These are phyloP conservation scores for Danio kyathit DNA, from an alignment of 2,797 vertebrate genomes.

Conservation along the genomic window DNA sequence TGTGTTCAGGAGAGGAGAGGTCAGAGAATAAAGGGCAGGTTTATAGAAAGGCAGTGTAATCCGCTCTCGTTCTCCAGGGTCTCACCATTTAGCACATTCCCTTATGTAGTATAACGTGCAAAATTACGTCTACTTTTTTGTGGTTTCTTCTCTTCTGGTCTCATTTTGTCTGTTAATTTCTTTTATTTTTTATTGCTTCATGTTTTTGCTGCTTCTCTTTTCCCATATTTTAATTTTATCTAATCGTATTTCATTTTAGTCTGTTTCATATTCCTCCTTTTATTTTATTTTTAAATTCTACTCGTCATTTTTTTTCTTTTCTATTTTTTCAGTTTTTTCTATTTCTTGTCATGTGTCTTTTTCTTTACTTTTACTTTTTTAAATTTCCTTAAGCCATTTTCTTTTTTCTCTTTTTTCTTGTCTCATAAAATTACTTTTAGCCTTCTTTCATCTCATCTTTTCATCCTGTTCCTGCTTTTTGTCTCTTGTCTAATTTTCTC, in stretches of 20 bases:
- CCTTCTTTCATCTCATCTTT: background rate
- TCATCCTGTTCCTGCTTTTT: too few species aligned
- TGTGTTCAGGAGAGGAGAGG: conserved; percentile 47
- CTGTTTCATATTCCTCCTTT: background rate
- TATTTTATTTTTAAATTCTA: too few species aligned
- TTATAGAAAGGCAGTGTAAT: conserved; percentile 63
- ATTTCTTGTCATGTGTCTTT: too few species aligned
- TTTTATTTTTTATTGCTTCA: background rate
- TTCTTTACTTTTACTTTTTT: too few species aligned
- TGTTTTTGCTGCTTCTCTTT: background rate
- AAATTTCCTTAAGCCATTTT: background rate
- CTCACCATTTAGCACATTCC: too few species aligned
- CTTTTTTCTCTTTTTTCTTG: background rate
- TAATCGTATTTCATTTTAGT: background rate
- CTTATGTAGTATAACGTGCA: too few species aligned
- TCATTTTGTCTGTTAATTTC: background rate
- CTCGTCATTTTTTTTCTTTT: too few species aligned
- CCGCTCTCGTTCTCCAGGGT: conserved; percentile 59
- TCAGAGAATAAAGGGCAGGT: conserved; percentile 63
- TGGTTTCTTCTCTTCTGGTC: background rate
- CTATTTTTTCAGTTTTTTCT: too few species aligned
- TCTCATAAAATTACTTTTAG: background rate
- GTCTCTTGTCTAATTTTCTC: too few species aligned
- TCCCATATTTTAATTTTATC: background rate
- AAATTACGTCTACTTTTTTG: too few species aligned